Percentiles rank a stretch among this genome's conserved stretches.
These are phyloP conservation scores for Halcyon leucocephala DNA, from an alignment of 2,797 vertebrate genomes.

Conservation along the genomic window DNA sequence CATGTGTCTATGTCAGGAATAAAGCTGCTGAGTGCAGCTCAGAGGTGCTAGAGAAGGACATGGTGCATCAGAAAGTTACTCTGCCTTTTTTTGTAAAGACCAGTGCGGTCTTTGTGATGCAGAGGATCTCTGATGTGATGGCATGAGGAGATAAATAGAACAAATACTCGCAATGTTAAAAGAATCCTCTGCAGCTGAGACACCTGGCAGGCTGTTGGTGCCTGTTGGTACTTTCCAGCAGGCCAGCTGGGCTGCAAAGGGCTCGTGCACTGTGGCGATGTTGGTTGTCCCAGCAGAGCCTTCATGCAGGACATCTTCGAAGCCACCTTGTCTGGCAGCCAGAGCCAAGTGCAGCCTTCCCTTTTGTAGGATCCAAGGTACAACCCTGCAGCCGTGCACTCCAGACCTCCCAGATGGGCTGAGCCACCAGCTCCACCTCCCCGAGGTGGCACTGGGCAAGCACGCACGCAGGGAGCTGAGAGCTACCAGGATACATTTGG, in stretches of 20 bases:
- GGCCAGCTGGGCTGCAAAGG: neutral
- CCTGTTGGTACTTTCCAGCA: neutral
- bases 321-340: neutral
- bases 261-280: accelerated
- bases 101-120: neutral
- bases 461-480: neutral
- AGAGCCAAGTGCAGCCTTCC: neutral
- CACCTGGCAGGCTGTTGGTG: neutral
- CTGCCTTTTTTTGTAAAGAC: neutral
- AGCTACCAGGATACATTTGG: neutral
- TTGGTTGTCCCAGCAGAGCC: neutral
- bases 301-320: accelerated
- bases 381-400: neutral
- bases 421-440: neutral
- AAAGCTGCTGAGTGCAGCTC: neutral
- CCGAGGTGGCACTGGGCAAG: neutral
- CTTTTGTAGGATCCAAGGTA: neutral
- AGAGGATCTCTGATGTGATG: neutral
- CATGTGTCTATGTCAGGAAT: neutral
- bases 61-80: neutral
- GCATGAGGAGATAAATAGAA: neutral
- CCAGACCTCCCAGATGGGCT: neutral
- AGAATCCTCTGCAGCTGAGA: neutral
- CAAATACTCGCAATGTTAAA: neutral
- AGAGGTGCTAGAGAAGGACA: neutral